These are phyloP conservation scores for Fragum whitleyi DNA, from an alignment of 2,888 invertebrate genomes.

Conservation along the genomic window DNA sequence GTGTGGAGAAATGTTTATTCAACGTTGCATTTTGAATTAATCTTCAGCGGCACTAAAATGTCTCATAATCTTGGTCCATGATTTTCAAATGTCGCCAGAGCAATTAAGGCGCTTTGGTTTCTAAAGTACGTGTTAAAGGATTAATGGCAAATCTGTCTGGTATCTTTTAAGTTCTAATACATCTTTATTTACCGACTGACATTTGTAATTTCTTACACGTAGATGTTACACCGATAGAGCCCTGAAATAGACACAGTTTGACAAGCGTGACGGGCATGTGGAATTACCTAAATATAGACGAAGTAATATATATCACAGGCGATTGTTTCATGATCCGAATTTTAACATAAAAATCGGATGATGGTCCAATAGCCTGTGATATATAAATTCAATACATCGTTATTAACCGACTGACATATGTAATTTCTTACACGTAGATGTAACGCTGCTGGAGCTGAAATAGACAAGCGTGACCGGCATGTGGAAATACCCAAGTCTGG, in stretches of 20 bases:
- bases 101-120: background rate
- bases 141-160: background rate
- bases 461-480: background rate
- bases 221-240: background rate
- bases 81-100: too few species aligned
- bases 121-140: background rate
- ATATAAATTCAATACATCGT: conserved; percentile 6
- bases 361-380: background rate
- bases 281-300: too few species aligned
- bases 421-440: conserved; percentile 11
- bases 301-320: too few species aligned
- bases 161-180: background rate
- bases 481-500: background rate
- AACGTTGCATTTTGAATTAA: too few species aligned
- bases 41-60: too few species aligned
- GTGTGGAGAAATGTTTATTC: too few species aligned
- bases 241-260: background rate
- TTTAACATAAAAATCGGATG: too few species aligned
- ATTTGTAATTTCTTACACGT: conserved; percentile 16
- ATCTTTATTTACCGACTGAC: conserved; percentile 28
- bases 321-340: too few species aligned
- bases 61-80: too few species aligned
- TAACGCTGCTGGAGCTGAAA: background rate
- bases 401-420: conserved; percentile 18
- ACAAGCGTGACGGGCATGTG: background rate